Base-by-base conservation (phyloP, 2,113 vertebrate genomes). In the Lepus americanus region DNA sequence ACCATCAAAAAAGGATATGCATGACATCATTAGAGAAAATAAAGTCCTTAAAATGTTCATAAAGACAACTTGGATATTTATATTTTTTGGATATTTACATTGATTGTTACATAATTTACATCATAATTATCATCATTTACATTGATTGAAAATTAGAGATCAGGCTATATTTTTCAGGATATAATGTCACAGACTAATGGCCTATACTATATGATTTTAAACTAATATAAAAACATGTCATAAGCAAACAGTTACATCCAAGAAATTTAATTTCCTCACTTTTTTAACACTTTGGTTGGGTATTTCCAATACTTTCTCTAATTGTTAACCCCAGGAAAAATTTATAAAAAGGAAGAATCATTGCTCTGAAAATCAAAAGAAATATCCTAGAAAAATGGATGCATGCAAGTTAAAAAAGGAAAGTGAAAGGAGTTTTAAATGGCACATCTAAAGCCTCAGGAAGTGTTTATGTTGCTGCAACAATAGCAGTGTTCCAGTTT, bases 331-430 rank as follows among this genome's bases (percentile, higher is more conserved):
- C 61, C n/a, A 23, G 39, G 39, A 89, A 4, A 93, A 92, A 74
- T 80, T 12, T 61, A 27, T 69, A 79, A 90, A 61, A 92, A 59
- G 9, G 36, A 20, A 77, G 22, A 6, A 53, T 25, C 82, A 29
- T 33, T 70, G 9, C 61, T 92, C 87, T 94, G 77, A 84, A 93
- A 94, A 92, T 83, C 25, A 89, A 51, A 83, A 94, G 76, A 77
- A 49, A n/a, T 77, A n/a, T 59, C n/a, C 20, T 78, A 69, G 61
- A 94, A 80, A 95, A 92, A 78, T 73, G 13, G 64, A 64, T 87
- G 49, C 27, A 25, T 29, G 20, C 55, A 74, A 22, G 20, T 70
- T 10, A 20, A n/a, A 76, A 67, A 90, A 77, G 44, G 44, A 79
- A 27, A 70, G 6, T 36, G 25, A 92, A 19, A 9, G 29, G 31